A percentile compares a stretch with the other conserved stretches of the same genome.
phyloP scores from a whole-genome alignment of 2,113 vertebrate species.

The Acanthochromis polyacanthus region DNA sequence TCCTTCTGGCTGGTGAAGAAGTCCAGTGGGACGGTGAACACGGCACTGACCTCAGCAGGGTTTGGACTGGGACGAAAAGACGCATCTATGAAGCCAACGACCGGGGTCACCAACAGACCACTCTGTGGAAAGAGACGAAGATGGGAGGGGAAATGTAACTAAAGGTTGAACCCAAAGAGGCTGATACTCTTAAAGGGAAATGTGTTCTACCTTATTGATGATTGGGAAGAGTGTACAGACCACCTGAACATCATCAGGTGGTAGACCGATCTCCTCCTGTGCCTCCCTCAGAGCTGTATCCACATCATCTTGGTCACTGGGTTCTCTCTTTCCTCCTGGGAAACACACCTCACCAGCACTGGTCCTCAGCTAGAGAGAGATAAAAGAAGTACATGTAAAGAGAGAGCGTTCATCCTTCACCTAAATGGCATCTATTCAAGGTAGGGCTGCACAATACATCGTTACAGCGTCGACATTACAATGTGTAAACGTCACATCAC shows the following conservation, averaged over 20 bases:
- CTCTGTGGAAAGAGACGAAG: constrained; percentile 73
- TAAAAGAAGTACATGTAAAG: not conserved
- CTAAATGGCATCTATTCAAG: no score
- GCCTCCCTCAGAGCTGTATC: constrained; percentile 93
- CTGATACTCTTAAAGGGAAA: not conserved
- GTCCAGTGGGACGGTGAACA: constrained; percentile 90
- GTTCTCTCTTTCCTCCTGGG: constrained; percentile 92
- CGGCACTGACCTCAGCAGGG: constrained; percentile 90
- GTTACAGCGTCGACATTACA: no score
- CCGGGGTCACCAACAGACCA: constrained; percentile 87
- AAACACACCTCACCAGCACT: constrained; percentile 94
- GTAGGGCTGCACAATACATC: no score
- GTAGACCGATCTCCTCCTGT: constrained; percentile 92
- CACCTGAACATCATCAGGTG: constrained; percentile 86
- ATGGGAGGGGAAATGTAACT: not conserved
- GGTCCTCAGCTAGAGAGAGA: constrained; percentile 85
- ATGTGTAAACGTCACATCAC: no score
- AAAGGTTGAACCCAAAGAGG: not conserved
- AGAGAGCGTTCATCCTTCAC: no score
- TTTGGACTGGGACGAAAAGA: constrained; percentile 88
- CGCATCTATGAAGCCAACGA: constrained; percentile 91
- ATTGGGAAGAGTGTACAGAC: constrained; percentile 88
- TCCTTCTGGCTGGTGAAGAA: constrained; percentile 85
- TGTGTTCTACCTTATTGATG: constrained; percentile 83
- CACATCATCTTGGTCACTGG: constrained; percentile 86